A percentile compares a stretch with the other conserved stretches of the same genome.
Conservation (phyloP, 2,113 vertebrate species). For the Chionodraco myersi region DNA sequence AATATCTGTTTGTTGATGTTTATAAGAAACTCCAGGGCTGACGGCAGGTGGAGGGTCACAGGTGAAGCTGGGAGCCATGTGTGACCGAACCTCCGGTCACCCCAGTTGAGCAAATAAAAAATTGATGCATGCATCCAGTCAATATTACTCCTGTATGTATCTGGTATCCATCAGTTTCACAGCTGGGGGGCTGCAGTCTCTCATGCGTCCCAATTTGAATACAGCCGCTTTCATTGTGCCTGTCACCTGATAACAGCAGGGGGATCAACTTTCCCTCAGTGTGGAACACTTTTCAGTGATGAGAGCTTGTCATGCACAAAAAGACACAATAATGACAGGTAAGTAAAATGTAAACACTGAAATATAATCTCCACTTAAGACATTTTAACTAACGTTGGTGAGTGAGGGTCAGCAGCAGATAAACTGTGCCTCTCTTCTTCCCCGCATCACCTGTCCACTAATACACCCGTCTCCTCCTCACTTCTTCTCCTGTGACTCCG, state of each 20-base stretch:
- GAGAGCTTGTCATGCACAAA: constrained; percentile 20
- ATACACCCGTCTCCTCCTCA: constrained; percentile 17
- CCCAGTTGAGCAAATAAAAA: constrained; percentile 64
- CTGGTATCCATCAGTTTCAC: constrained; percentile 51
- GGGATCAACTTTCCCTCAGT: constrained; percentile 64
- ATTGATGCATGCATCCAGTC: constrained; percentile 63
- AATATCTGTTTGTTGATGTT: background rate
- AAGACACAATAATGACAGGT: background rate
- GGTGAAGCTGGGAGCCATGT: constrained; percentile 22
- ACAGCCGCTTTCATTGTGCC: constrained; percentile 51
- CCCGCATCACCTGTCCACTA: constrained; percentile 47
- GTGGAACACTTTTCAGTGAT: constrained; percentile 60
- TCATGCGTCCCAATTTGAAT: constrained; percentile 56
- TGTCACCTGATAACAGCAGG: constrained; percentile 56
- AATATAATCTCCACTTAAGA: too few species aligned
- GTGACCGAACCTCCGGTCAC: constrained; percentile 21
- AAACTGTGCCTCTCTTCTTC: constrained; percentile 6
- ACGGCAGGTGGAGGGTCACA: constrained; percentile 26
- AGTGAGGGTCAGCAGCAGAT: background rate
- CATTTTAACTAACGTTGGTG: too few species aligned
- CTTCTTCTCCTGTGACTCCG: constrained; percentile 4
- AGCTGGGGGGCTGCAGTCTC: constrained; percentile 2
- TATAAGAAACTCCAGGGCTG: background rate
- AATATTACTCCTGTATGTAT: constrained; percentile 48
- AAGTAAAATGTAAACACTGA: background rate